Base-by-base conservation (phyloP, 2,888 invertebrate species). In the Calliphora vomitoria region DNA sequence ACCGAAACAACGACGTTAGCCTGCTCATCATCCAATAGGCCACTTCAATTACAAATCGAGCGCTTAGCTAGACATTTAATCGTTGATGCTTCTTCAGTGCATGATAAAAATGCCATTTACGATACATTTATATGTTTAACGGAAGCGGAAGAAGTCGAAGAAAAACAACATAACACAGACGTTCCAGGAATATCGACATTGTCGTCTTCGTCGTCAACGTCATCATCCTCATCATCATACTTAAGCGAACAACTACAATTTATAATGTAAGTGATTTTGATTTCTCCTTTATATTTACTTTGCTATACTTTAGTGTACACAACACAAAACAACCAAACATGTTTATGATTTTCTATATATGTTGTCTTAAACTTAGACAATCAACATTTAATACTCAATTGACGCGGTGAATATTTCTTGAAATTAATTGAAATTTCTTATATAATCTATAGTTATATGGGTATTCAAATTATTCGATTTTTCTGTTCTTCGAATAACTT, bases 21-120 rank as follows among this genome's bases (percentile, higher is more conserved):
- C 50, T 72, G 41, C 50, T 74, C 78, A 60, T 60, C 87, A 41
- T 78, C 83, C 6, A 88, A 90, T 79, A 90, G 92, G 13, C 88
- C 90, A 15, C 79, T 91, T 84, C 91, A 90, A 88, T 84, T 91
- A 80, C 92, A 91, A 83, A 89, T 92, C 85, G 92, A 92, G 85
- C 91, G 92, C 6, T 84, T 92, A 88, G 91, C 91, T 55, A 89
- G 90, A 31, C 90, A 84, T 79, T 86, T 86, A 80, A 88, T 88
- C 68, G 83, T 86, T 74, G 79, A 81, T 86, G 89, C 79, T 87
- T 89, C 69, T 89, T 89, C 74, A 88, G 89, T 85, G 82, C 87
- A 71, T 88, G 88, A 88, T 89, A 91, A 79, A 82, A 88, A 85
- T 71, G 89, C 89, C 87, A 91, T 92, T 88, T 91, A 91, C 76